Evolutionary conservation across 2,888 invertebrate species (phyloP).

Genomic region (Cyrtodaria siliqua): DNA sequence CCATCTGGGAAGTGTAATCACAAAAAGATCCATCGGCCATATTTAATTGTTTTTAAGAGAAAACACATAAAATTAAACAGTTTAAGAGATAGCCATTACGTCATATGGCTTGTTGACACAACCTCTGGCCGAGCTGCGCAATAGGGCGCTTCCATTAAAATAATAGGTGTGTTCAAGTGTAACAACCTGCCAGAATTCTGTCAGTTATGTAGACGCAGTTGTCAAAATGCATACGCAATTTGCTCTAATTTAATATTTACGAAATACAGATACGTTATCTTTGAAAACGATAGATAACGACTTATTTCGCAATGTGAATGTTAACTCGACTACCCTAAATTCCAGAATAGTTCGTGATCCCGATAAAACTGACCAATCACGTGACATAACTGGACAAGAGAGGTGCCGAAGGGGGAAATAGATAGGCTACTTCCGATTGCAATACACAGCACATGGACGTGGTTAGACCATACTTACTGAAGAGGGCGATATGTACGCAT

Average conservation of each 20-base stretch:
- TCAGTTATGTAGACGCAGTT: too few species aligned
- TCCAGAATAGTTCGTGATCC: conserved; percentile 36
- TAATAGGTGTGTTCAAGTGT: conserved; percentile 1
- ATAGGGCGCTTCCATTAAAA: conserved; percentile 60
- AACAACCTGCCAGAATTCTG: neutral
- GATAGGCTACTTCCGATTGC: conserved; percentile 27
- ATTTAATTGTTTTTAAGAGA: conserved; percentile 29
- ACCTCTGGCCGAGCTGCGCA: conserved; percentile 68
- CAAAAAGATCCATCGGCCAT: conserved; percentile 73
- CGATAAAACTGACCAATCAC: conserved; percentile 72
- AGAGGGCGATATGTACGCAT: too few species aligned
- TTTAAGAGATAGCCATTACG: conserved; percentile 70
- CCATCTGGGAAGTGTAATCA: conserved; percentile 70
- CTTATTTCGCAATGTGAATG: too few species aligned
- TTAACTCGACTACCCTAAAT: conserved; percentile 26
- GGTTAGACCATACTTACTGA: too few species aligned
- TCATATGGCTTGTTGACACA: conserved; percentile 69
- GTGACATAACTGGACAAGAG: conserved; percentile 57
- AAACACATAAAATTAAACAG: conserved; percentile 40
- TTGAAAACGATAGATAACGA: too few species aligned
- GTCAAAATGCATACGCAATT: too few species aligned
- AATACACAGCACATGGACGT: too few species aligned
- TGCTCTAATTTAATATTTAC: too few species aligned
- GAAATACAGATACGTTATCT: too few species aligned
- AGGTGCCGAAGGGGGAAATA: conserved; percentile 44